phyloP scores from a whole-genome alignment of 2,797 vertebrate genomes.

The Apogon talboti region DNA sequence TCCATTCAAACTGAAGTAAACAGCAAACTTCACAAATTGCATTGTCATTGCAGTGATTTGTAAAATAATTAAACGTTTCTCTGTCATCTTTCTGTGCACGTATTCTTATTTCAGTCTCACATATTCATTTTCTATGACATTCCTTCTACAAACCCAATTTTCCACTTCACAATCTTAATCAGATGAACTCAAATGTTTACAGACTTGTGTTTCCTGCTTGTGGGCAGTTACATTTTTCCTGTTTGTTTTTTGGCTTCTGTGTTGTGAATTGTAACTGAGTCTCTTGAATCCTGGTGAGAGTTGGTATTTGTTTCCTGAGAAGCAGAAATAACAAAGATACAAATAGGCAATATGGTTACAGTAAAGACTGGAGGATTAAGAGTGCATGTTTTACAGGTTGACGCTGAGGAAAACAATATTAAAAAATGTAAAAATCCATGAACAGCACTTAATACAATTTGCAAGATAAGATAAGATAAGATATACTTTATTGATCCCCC shows the following conservation, averaged over 20 bases:
- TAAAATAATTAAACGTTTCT: neutral
- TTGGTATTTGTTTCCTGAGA: too few relatives aligned
- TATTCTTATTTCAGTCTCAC: neutral
- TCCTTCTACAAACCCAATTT: neutral
- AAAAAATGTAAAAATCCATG: too few relatives aligned
- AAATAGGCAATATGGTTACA: too few relatives aligned
- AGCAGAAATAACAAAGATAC: too few relatives aligned
- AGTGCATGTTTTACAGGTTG: too few relatives aligned
- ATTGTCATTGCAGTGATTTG: neutral
- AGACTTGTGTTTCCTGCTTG: neutral
- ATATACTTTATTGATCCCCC: too few relatives aligned
- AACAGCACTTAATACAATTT: too few relatives aligned
- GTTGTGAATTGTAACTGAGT: too few relatives aligned
- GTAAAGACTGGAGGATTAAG: too few relatives aligned
- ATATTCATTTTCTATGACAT: neutral
- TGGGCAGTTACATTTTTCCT: neutral
- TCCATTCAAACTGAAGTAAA: neutral
- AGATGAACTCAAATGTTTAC: neutral
- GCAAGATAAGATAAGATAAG: too few relatives aligned
- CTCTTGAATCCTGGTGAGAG: too few relatives aligned
- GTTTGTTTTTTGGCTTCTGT: neutral
- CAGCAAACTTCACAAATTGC: neutral
- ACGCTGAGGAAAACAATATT: too few relatives aligned
- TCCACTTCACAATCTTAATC: neutral
- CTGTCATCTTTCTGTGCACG: neutral